Conservation (phyloP, 1,140 invertebrate genomes). For the Melanaphis sacchari region DNA sequence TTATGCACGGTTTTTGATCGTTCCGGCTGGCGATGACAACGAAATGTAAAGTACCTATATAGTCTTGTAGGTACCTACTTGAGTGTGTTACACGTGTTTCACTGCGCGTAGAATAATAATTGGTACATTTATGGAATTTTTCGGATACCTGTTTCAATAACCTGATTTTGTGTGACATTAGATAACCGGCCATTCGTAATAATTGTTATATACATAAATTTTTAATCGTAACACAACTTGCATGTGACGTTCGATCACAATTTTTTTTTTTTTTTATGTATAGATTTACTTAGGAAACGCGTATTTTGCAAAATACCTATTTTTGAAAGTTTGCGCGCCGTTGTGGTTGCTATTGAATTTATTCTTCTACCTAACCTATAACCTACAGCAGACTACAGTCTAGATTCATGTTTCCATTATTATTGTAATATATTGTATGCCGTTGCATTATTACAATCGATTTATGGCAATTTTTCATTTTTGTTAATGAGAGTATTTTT, state of each 20-base stretch:
- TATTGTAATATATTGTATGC: not conserved
- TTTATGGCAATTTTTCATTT: not conserved
- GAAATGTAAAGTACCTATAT: not conserved
- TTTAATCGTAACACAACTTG: not conserved
- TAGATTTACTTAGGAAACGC: not conserved
- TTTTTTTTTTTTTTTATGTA: not conserved
- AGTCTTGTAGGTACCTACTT: not conserved
- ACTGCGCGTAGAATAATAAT: not conserved
- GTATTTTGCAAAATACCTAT: not conserved
- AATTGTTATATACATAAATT: not conserved
- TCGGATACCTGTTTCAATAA: not conserved
- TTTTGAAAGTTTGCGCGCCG: not conserved
- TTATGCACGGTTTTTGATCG: not conserved
- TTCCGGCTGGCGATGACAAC: not conserved
- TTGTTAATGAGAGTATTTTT: not conserved
- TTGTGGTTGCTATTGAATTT: not conserved
- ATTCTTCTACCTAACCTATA: not conserved
- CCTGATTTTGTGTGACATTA: not conserved
- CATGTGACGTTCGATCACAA: not conserved
- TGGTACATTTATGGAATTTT: slow-evolving; percentile 2
- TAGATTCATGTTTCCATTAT: not conserved
- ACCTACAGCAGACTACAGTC: not conserved
- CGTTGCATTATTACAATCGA: not conserved
- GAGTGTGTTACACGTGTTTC: not conserved
- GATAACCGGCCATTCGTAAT: not conserved